Base-by-base conservation (phyloP, 2,888 invertebrate species). In the Lottia gigantea region DNA sequence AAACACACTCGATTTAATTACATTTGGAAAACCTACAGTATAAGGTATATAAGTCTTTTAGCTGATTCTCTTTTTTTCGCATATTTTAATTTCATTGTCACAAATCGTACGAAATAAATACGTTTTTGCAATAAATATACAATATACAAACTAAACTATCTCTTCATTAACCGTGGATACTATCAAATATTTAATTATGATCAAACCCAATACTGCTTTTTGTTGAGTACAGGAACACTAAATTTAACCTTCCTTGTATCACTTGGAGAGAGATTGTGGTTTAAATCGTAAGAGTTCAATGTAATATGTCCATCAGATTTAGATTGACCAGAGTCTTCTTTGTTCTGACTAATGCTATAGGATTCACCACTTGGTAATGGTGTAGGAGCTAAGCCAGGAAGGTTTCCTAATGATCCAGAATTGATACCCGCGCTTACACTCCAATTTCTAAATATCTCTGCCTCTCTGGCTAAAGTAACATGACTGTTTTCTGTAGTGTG, bases 141-240 rank as follows among this genome's bases (percentile, higher is more conserved):
- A 3, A 40, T 8, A 11, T n/a, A n/a, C n/a, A n/a, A n/a, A n/a
- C n/a, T n/a, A n/a, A n/a, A n/a, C n/a, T n/a, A n/a, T n/a, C n/a
- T n/a, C n/a, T n/a, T n/a, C n/a, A n/a, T n/a, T n/a, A n/a, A n/a
- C n/a, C n/a, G n/a, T n/a, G n/a, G n/a, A n/a, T n/a, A n/a, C n/a
- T n/a, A n/a, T n/a, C n/a, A n/a, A n/a, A n/a, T n/a, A n/a, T n/a
- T n/a, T n/a, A n/a, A n/a, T n/a, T n/a, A 25, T 7, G 25, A 11
- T 75, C 64, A 80, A 47, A 81, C 81, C 81, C 81, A 81, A 62
- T 81, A 80, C 26, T 79, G 80, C 55, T 78, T 79, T 61, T 80
- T 78, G 62, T 74, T 76, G 1, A 81, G 71, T 1, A 80, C 74
- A 7, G 81, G 81, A 0, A 74, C 76, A 12, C 76, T 72, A 61